Base-by-base conservation (phyloP, 2,888 invertebrate genomes). In the Branchellion lobata region DNA sequence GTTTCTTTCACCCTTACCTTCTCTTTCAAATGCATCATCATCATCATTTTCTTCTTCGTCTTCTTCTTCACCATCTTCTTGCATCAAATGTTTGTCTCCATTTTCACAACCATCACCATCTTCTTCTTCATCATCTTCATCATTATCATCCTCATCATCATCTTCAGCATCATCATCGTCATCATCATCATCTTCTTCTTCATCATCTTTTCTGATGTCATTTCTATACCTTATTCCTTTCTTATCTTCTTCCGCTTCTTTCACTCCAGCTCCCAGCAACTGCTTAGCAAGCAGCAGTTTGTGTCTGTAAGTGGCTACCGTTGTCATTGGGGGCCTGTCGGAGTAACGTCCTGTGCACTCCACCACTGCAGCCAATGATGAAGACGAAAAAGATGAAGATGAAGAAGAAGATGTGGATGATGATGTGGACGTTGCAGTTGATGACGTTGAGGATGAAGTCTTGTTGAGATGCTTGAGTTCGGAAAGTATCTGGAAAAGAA, bases 201-300 rank as follows among this genome's bases (percentile, higher is more conserved):
- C 61, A 57, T 5, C n/a, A 8, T 57, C 61, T 14, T 18, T 18
- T 47, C 47, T 47, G 47, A 47, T 14, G 11, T 47, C 18, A 14
- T 47, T 47, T 18, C 18, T 18, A 47, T 14, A 47, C n/a, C 61
- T n/a, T 18, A 57, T 14, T n/a, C 24, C 61, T 57, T n/a, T 24
- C 5, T 57, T 24, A 14, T 57, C 61, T 24, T 57, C n/a, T 24
- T 24, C 61, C 5, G n/a, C 24, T 14, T 57, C 24, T 57, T n/a
- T 24, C 61, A 14, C n/a, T n/a, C 21, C 61, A 3, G 61, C n/a
- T 24, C 24, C 61, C 21, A 57, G 24, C 21, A 24, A 14, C 61
- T 57, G 21, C 21, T n/a, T 57, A 24, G 61, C 61, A 5, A 57
- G 61, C 61, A 57, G n/a, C 61, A 57, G 61, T n/a, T 57, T 57